Conservation (phyloP, 2,113 vertebrate species). For the Rynchops niger region DNA sequence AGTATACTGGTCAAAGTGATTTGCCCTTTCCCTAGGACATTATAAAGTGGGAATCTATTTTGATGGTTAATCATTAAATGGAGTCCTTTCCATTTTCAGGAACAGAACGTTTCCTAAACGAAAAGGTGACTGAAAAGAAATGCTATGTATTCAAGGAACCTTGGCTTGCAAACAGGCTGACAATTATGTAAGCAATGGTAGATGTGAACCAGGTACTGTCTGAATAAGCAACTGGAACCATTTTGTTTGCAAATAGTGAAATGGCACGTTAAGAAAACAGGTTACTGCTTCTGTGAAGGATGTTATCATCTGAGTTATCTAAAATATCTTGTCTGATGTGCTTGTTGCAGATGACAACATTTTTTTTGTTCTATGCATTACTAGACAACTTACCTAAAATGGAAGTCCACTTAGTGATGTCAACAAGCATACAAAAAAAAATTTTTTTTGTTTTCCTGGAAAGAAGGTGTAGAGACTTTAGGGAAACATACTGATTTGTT, state of each 20-base stretch:
- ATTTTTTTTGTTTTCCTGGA: not conserved
- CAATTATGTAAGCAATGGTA: not conserved
- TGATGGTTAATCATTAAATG: conserved; percentile 54
- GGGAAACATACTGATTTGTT: not conserved
- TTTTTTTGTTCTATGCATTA: not conserved
- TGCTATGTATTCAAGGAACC: not conserved
- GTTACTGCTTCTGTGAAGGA: not conserved
- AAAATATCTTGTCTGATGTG: not conserved
- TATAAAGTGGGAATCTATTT: not conserved
- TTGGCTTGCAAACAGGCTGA: not conserved
- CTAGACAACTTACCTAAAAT: not conserved
- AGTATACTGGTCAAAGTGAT: not conserved
- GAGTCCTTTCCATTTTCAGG: conserved; percentile 23
- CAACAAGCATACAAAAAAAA: not conserved
- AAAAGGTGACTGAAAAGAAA: not conserved
- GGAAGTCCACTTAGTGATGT: not conserved
- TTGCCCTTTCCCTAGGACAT: not conserved
- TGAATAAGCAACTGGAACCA: not conserved
- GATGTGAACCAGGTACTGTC: not conserved
- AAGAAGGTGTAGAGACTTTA: not conserved
- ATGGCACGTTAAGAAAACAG: not conserved
- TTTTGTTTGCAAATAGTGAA: not conserved
- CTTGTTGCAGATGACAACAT: not conserved
- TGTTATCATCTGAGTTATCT: not conserved
- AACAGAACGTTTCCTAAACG: not conserved